phyloP scores from a whole-genome alignment of 2,888 invertebrate species.

The Conomelus anceps region DNA sequence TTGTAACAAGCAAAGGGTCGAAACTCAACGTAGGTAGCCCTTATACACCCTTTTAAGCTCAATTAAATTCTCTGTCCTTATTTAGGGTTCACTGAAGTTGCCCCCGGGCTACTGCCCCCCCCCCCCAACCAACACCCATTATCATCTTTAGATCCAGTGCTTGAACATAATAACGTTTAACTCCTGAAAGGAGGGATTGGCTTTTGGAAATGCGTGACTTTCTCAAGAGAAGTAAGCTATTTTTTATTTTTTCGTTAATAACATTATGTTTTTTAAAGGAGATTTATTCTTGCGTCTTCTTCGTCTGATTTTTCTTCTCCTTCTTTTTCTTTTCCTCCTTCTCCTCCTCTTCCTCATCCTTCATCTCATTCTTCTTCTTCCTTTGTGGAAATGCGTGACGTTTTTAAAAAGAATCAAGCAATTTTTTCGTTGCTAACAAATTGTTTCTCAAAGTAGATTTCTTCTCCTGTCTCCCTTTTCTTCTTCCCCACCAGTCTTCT shows the following conservation, averaged over 20 bases:
- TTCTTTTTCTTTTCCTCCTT: background rate
- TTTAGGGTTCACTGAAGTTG: too few species aligned
- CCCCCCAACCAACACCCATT: too few species aligned
- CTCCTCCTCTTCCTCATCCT: too few species aligned
- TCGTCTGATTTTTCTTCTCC: background rate
- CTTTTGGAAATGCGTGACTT: too few species aligned
- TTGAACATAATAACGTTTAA: too few species aligned
- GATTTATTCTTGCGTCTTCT: background rate
- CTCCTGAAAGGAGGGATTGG: too few species aligned
- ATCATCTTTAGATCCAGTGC: too few species aligned
- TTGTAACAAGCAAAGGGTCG: background rate
- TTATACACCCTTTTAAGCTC: background rate
- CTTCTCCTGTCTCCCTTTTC: background rate
- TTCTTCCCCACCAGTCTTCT: background rate
- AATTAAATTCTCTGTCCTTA: background rate
- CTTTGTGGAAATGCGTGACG: too few species aligned
- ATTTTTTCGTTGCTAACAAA: too few species aligned
- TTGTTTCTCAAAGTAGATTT: background rate
- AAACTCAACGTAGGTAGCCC: background rate
- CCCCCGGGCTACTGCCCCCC: too few species aligned
- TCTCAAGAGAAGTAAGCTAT: too few species aligned
- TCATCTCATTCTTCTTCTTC: background rate
- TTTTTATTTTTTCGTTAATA: background rate
- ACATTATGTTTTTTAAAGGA: background rate
- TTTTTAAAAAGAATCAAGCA: too few species aligned